Evolutionary conservation across 2,888 invertebrate genomes (phyloP).

Genomic region (Oxyscelio sp.): DNA sequence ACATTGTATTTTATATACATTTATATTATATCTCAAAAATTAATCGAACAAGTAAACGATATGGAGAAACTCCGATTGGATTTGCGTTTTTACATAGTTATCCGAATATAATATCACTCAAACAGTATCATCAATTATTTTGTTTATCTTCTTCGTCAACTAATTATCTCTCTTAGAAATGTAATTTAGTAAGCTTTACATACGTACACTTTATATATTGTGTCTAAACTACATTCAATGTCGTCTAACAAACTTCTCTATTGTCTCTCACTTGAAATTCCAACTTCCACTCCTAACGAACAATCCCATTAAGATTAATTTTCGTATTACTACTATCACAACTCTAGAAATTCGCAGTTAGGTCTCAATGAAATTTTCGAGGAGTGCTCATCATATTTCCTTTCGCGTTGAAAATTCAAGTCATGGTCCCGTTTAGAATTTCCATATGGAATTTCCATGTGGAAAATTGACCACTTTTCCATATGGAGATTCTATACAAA

Average conservation of each 20-base stretch:
- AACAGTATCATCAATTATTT: constrained; percentile 16
- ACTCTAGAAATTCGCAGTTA: neutral
- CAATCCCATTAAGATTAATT: constrained; percentile 33
- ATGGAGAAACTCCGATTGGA: neutral
- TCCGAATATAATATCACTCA: constrained; percentile 45
- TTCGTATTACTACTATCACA: constrained; percentile 44
- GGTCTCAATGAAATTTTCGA: constrained; percentile 37
- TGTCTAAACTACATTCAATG: constrained; percentile 19
- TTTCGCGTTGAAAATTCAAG: constrained; percentile 23
- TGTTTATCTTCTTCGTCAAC: neutral
- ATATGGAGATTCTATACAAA: too few species aligned
- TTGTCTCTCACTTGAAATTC: constrained; percentile 15
- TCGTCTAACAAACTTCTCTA: neutral
- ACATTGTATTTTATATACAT: constrained; percentile 44
- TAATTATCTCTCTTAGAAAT: constrained; percentile 8
- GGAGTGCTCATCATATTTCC: neutral
- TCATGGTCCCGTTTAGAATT: too few species aligned
- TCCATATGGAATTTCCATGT: too few species aligned
- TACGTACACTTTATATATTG: constrained; percentile 53
- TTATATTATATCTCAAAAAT: constrained; percentile 16
- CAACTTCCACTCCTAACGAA: neutral
- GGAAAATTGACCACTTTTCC: too few species aligned
- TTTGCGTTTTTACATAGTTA: constrained; percentile 25
- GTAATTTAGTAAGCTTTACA: constrained; percentile 37
- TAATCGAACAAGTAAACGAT: constrained; percentile 22